phyloP scores from a whole-genome alignment of 2,888 invertebrate species.

The Synergus japonicus region DNA sequence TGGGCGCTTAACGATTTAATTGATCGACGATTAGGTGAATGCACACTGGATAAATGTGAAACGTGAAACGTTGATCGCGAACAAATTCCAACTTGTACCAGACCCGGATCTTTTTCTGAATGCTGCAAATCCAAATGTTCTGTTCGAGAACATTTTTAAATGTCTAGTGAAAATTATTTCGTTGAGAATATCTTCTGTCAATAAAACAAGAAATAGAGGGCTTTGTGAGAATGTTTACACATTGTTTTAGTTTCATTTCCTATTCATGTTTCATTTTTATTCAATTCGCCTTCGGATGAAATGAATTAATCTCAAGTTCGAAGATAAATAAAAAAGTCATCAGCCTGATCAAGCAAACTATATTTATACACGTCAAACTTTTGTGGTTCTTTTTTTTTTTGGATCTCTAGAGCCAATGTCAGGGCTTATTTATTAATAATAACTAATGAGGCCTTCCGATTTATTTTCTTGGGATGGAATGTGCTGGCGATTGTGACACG shows the following conservation, averaged over 20 bases:
- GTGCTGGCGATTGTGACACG: slow-evolving; percentile 26
- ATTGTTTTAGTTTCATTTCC: not conserved
- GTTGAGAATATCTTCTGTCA: not conserved
- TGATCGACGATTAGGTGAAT: slow-evolving; percentile 39
- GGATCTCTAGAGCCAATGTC: not conserved
- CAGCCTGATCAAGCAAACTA: slow-evolving; percentile 4
- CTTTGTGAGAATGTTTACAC: not conserved
- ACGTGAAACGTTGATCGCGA: slow-evolving; percentile 27
- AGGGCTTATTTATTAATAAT: slow-evolving; percentile 30
- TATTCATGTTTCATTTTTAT: not conserved
- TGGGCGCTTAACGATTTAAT: slow-evolving; percentile 44
- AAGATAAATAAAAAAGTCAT: slow-evolving; percentile 11
- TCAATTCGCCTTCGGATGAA: no score
- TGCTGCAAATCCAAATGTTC: not conserved
- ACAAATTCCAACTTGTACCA: slow-evolving; percentile 7
- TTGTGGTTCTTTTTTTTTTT: not conserved
- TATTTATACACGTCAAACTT: slow-evolving; percentile 24
- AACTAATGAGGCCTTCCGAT: slow-evolving; percentile 32
- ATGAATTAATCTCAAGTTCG: not conserved
- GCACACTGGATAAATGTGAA: slow-evolving; percentile 24
- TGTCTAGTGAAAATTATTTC: slow-evolving; percentile 5
- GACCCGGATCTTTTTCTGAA: slow-evolving; percentile 19
- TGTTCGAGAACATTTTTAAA: not conserved
- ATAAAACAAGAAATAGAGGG: not conserved
- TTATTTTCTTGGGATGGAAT: slow-evolving; percentile 28